Conservation (phyloP, 2,888 invertebrate genomes). For the Microplitis manilae region DNA sequence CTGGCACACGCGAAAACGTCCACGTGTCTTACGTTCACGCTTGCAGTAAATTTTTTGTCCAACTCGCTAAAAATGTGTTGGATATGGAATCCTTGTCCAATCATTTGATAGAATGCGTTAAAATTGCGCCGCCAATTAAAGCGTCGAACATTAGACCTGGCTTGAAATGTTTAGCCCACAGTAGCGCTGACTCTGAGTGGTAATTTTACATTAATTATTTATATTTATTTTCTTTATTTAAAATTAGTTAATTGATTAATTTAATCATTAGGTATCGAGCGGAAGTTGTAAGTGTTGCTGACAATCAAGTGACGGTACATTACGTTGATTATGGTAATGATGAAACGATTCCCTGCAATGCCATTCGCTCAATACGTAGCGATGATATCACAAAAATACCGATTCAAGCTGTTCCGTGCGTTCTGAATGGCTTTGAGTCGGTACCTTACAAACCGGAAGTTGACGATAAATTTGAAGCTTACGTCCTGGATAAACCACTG, state of each 20-base stretch:
- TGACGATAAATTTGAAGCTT: slow-evolving; percentile 78
- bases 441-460: slow-evolving; percentile 75
- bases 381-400: slow-evolving; percentile 77
- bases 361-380: slow-evolving; percentile 78
- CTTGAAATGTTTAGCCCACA: slow-evolving; percentile 85
- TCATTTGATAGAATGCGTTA: slow-evolving; percentile 77
- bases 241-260: not conserved
- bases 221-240: not conserved
- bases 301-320: slow-evolving; percentile 78
- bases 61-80: slow-evolving; percentile 77
- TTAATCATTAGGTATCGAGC: slow-evolving; percentile 80
- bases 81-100: slow-evolving; percentile 80
- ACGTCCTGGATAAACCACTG: slow-evolving; percentile 79
- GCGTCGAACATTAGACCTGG: slow-evolving; percentile 74
- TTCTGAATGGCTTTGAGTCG: slow-evolving; percentile 78
- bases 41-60: slow-evolving; percentile 83
- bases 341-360: slow-evolving; percentile 79
- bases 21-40: slow-evolving; percentile 80
- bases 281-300: slow-evolving; percentile 77
- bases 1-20: slow-evolving; percentile 55
- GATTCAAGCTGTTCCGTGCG: slow-evolving; percentile 85
- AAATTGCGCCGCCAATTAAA: slow-evolving; percentile 70
- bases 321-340: slow-evolving; percentile 98
- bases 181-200: slow-evolving; percentile 87
- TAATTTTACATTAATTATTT: slow-evolving; percentile 43